Percentiles rank a stretch among this genome's conserved stretches.
Evolutionary conservation across 2,888 invertebrate species (phyloP).

Genomic region (Piscicola geometra): DNA sequence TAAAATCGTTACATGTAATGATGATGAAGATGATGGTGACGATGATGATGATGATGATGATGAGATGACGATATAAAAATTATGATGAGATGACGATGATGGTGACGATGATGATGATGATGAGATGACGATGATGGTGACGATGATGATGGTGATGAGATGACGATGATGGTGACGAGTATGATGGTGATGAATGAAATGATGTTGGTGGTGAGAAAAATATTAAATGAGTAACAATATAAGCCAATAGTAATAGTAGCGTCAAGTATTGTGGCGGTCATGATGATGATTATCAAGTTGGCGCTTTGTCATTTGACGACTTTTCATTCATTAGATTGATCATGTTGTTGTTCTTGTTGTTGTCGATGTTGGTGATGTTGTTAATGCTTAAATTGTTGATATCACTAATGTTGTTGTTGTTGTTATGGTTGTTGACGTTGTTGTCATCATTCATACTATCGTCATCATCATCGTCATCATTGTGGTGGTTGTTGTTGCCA

Average conservation of each 20-base stretch:
- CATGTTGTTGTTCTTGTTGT: not conserved
- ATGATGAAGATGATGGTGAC: constrained; percentile 19
- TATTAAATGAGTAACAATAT: not conserved
- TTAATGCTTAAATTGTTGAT: not conserved
- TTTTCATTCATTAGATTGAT: not conserved
- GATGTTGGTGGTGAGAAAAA: constrained; percentile 2
- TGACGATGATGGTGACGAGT: constrained; percentile 22
- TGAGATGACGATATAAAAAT: not conserved
- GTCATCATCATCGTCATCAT: constrained; percentile 13
- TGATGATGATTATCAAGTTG: not conserved
- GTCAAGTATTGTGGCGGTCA: not conserved
- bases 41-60: constrained; percentile 24
- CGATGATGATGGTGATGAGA: not conserved
- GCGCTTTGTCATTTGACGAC: not conserved
- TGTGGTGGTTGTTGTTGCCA: not conserved
- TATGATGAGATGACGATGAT: too few relatives aligned
- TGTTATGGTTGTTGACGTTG: not conserved
- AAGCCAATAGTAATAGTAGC: not conserved
- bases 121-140: not conserved
- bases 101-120: not conserved
- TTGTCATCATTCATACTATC: not conserved
- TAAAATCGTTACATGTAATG: not conserved
- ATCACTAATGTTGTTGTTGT: not conserved
- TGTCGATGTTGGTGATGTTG: not conserved
- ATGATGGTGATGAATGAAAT: constrained; percentile 7